Conservation (phyloP, 2,113 vertebrate species). For the Crotophaga sulcirostris region DNA sequence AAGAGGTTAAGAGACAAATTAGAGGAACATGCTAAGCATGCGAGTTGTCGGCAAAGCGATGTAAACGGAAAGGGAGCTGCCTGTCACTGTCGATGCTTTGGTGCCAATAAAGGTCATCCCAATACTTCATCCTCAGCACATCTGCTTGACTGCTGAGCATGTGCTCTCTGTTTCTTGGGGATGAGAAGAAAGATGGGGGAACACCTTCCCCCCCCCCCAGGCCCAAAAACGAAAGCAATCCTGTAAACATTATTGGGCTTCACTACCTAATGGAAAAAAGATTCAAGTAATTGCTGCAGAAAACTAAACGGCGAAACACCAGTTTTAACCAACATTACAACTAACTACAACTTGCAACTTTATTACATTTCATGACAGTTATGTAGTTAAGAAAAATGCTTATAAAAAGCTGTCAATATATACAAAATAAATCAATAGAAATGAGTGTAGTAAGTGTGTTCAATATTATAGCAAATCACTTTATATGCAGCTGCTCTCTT, state of each 20-base stretch:
- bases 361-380: constrained; percentile 1
- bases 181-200: background rate
- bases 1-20: background rate
- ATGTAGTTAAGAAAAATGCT: constrained; percentile 42
- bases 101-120: background rate
- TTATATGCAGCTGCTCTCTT: constrained; percentile 68
- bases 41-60: background rate
- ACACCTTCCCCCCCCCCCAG: background rate
- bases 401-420: constrained; percentile 38
- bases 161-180: background rate
- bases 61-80: background rate
- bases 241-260: constrained; percentile 69
- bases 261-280: constrained; percentile 49
- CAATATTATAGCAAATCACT: constrained; percentile 6
- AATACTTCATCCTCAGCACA: background rate
- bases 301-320: constrained; percentile 12
- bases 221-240: background rate
- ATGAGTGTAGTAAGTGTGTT: constrained; percentile 50
- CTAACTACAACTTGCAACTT: background rate
- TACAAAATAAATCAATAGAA: constrained; percentile 66
- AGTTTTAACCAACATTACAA: background rate
- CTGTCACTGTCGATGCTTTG: background rate
- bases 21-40: background rate
- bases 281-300: constrained; percentile 75
- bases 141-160: background rate